Evolutionary conservation across 1,140 invertebrate species (phyloP).

Genomic region (Aphidius gifuensis): DNA sequence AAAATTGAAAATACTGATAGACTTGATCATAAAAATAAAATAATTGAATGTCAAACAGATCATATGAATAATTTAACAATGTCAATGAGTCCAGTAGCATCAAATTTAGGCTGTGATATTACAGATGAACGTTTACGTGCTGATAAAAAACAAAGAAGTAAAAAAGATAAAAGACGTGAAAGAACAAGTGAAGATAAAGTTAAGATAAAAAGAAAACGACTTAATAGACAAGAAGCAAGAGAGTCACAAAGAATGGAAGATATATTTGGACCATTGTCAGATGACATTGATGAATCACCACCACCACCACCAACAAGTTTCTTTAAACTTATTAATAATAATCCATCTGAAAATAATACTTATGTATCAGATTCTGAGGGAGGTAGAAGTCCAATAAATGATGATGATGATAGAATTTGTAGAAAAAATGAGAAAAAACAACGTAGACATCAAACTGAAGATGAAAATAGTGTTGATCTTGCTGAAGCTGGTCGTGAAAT

Average conservation of each 20-base stretch:
- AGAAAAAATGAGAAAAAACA: constrained; percentile 66
- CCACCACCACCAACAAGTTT: constrained; percentile 40
- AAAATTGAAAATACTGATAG: constrained; percentile 41
- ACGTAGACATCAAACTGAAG: constrained; percentile 59
- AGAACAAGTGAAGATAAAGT: constrained; percentile 63
- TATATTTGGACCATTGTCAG: constrained; percentile 81
- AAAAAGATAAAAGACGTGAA: constrained; percentile 72
- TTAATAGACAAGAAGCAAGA: constrained; percentile 51
- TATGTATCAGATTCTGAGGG: constrained; percentile 48
- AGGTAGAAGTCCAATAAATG: constrained; percentile 37
- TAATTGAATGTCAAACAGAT: constrained; percentile 29
- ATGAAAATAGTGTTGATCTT: constrained; percentile 76
- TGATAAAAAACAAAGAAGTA: constrained; percentile 61
- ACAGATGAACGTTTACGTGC: constrained; percentile 56
- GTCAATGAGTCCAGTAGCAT: constrained; percentile 7
- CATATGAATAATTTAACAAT: constrained; percentile 45
- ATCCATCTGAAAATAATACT: constrained; percentile 39
- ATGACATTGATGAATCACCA: constrained; percentile 57
- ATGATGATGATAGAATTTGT: constrained; percentile 43
- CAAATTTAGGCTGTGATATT: constrained; percentile 49
- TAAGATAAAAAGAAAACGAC: constrained; percentile 57
- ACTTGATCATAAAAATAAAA: constrained; percentile 47
- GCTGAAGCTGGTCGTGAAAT: constrained; percentile 75
- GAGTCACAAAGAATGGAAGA: constrained; percentile 74
- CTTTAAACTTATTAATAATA: constrained; percentile 40